Evolutionary conservation across 1,140 invertebrate genomes (phyloP), one percentile per base, ranked within the genome.

Genomic region (Homarus americanus): DNA sequence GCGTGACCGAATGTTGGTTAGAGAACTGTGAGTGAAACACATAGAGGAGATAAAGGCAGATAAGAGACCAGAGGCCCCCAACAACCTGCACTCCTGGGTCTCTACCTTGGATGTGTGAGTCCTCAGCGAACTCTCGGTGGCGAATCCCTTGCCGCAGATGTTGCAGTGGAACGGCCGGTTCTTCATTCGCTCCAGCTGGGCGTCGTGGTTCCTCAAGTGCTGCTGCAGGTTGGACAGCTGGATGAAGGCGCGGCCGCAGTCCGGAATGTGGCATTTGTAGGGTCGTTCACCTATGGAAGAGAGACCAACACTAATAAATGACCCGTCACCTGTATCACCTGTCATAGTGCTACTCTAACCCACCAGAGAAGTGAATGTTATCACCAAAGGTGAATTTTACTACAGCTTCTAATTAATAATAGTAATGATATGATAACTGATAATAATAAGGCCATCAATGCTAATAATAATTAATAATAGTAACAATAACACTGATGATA

Each of bases 171-270:
- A 99, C 36, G 98, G 98, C 87, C 98, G 95, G 95, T 98, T 98
- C 94, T 98, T 98, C 94, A 98, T 97, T 91, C 98, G 96, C 94
- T 99, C 98, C 89, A 98, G 97, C 94, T 99, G 98, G 84, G 98
- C 97, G 93, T 99, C 98, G 95, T 99, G 98, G 95, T 99, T 99
- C 91, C 98, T 95, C 92, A 99, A 96, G 94, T 99, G 98, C 94
- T 99, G 98, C 94, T 99, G 98, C 17, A 99, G 96, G 95, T 99
- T 99, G 44, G 98, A 99, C 93, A 99, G 96, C 95, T 99, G 98
- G 94, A 99, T 99, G 95, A 99, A 99, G 88, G 98, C 98, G 93
- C 98, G 96, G 38, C 98, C 98, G 95, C 98, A 99, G 93, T 99
- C 98, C 44, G 98, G 97, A 93, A 99, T 95, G 94, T 98, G 97